phyloP scores from a whole-genome alignment of 2,888 invertebrate species.

The Sialis lutaria region DNA sequence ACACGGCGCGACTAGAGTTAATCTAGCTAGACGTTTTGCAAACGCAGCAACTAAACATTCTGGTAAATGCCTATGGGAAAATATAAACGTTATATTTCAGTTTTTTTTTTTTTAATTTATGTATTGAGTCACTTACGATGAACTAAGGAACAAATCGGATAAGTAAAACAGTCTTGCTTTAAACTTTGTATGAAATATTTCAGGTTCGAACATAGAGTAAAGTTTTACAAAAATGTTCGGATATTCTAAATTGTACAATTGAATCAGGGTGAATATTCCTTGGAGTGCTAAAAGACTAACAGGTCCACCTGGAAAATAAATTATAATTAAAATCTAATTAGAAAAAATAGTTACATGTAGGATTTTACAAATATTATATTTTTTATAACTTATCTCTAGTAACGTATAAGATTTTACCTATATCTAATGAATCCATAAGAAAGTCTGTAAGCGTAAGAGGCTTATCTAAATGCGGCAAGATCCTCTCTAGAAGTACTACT shows the following conservation, averaged over 20 bases:
- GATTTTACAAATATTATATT: background rate
- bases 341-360: background rate
- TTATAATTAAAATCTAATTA: no score
- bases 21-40: conserved; percentile 69
- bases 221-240: conserved; percentile 88
- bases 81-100: conserved; percentile 2
- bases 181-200: conserved; percentile 80
- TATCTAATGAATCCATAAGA: conserved; percentile 74
- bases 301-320: conserved; percentile 48
- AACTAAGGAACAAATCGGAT: conserved; percentile 79
- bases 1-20: conserved; percentile 69
- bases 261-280: conserved; percentile 78
- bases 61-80: conserved; percentile 59
- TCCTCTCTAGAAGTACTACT: conserved; percentile 61
- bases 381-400: no score
- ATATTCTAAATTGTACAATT: conserved; percentile 84
- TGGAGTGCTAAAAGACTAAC: conserved; percentile 80
- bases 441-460: conserved; percentile 81
- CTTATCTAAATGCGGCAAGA: conserved; percentile 61
- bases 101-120: no score
- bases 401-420: conserved; percentile 29
- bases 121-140: conserved; percentile 46
- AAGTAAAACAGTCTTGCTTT: conserved; percentile 77
- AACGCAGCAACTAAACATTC: conserved; percentile 85
- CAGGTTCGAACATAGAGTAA: conserved; percentile 86